These are phyloP conservation scores for Drosophila heteroneura DNA, from an alignment of 2,888 invertebrate genomes.

Conservation along the genomic window DNA sequence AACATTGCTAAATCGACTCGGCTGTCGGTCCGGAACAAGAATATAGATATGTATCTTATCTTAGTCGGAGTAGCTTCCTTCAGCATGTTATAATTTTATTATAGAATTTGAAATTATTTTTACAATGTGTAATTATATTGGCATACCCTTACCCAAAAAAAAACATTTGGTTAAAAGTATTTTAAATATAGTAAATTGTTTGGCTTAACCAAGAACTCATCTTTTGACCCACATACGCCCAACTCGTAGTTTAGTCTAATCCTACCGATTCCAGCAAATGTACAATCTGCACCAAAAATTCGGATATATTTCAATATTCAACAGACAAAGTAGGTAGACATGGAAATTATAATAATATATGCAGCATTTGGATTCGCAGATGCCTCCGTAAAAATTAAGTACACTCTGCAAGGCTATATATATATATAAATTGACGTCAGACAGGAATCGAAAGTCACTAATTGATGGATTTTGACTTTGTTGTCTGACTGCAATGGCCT, in stretches of 20 bases:
- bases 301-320: background rate
- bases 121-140: background rate
- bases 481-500: constrained; percentile 30
- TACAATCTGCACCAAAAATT: background rate
- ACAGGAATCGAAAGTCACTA: constrained; percentile 16
- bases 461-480: constrained; percentile 12
- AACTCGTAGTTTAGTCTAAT: background rate
- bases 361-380: background rate
- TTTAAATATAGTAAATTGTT: background rate
- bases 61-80: too few species aligned
- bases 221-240: background rate
- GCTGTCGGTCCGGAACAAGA: too few species aligned
- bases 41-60: too few species aligned
- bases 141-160: background rate
- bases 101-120: background rate
- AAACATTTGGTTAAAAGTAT: background rate
- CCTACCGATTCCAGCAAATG: background rate
- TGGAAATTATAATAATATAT: background rate
- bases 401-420: background rate
- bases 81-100: background rate
- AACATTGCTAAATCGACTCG: too few species aligned
- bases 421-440: constrained; percentile 16
- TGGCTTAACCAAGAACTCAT: background rate
- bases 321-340: background rate
- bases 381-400: background rate